Percentiles rank a stretch among this genome's conserved stretches.
These are phyloP conservation scores for Drosophila sucinea DNA, from an alignment of 1,140 invertebrate genomes.

Conservation along the genomic window DNA sequence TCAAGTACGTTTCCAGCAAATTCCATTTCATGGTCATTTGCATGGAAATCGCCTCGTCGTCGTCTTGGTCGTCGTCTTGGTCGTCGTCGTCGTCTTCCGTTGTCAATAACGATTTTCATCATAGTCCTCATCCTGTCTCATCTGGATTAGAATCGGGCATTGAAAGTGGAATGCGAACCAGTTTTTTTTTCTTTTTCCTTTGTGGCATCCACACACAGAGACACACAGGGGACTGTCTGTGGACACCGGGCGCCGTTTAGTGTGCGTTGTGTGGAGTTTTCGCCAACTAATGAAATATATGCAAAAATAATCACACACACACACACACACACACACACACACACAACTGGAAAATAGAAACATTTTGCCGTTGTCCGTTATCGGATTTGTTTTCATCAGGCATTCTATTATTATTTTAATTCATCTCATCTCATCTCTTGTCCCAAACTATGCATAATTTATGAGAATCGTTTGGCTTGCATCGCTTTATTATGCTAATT, in stretches of 20 bases:
- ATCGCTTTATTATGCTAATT: conserved; percentile 80
- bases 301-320: conserved; percentile 46
- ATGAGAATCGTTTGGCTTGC: conserved; percentile 68
- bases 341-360: conserved; percentile 49
- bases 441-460: conserved; percentile 77
- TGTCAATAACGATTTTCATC: conserved; percentile 81
- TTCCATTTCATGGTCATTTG: conserved; percentile 80
- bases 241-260: conserved; percentile 28
- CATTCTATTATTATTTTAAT: conserved; percentile 63
- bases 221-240: no score
- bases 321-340: no score
- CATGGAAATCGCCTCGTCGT: conserved; percentile 66
- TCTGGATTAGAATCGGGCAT: conserved; percentile 39
- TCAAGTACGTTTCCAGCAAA: conserved; percentile 78
- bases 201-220: background rate
- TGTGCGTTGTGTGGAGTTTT: conserved; percentile 73
- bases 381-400: conserved; percentile 58
- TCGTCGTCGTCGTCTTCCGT: conserved; percentile 64
- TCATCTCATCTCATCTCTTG: conserved; percentile 40
- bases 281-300: conserved; percentile 80
- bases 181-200: conserved; percentile 30
- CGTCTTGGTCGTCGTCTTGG: conserved; percentile 23
- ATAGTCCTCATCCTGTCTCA: conserved; percentile 47
- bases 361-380: conserved; percentile 58
- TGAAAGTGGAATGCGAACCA: conserved; percentile 74